phyloP scores from a whole-genome alignment of 1,140 invertebrate species.

The Hycleus phaleratus region DNA sequence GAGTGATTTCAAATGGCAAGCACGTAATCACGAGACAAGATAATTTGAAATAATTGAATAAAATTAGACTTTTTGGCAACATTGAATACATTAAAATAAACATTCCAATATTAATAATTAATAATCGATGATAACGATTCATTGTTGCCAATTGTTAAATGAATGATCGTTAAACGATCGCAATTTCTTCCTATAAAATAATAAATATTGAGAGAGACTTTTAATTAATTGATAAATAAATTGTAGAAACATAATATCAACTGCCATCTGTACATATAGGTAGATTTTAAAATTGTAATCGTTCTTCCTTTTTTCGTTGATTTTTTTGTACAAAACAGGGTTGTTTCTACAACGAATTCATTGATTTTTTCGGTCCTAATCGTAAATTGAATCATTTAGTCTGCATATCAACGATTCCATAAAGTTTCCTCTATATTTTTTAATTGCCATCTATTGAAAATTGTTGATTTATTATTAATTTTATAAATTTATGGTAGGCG shows the following conservation, averaged over 20 bases:
- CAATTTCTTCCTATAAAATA: conserved; percentile 7
- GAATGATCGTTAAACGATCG: conserved; percentile 9
- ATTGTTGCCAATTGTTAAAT: conserved; percentile 3
- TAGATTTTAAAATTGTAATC: neutral
- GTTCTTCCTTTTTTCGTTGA: neutral
- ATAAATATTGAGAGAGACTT: conserved; percentile 1
- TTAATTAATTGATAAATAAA: neutral
- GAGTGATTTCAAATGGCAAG: conserved; percentile 91
- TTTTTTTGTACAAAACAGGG: neutral
- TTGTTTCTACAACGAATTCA: neutral
- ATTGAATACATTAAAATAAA: neutral
- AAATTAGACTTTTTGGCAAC: neutral
- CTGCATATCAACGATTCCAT: too few relatives aligned
- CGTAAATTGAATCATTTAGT: neutral
- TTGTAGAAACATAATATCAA: neutral
- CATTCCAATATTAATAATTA: neutral
- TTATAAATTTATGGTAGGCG: too few relatives aligned
- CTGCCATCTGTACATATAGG: conserved; percentile 26
- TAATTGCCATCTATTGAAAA: too few relatives aligned
- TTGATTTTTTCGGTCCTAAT: neutral
- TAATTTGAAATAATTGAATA: neutral
- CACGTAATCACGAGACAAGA: conserved; percentile 36
- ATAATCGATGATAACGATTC: too few relatives aligned
- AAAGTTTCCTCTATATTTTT: too few relatives aligned
- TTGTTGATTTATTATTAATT: too few relatives aligned